Percentiles rank a stretch among this genome's conserved stretches.
Evolutionary conservation across 2,888 invertebrate genomes (phyloP).

Genomic region (Drosophila pseudotakahashii): DNA sequence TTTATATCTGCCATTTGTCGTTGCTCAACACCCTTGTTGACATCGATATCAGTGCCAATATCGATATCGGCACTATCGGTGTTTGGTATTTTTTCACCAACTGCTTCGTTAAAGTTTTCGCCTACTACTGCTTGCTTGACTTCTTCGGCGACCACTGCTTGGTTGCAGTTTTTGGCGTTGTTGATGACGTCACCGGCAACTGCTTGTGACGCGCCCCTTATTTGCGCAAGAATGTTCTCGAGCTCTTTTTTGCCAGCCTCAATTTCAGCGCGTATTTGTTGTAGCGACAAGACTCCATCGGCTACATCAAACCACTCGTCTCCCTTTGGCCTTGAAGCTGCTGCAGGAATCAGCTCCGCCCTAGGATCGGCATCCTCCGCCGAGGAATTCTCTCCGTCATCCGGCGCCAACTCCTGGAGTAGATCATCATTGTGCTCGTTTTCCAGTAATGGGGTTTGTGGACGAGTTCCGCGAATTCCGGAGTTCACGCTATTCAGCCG

Average conservation of each 20-base stretch:
- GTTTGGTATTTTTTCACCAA: too few species aligned
- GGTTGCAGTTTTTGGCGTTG: background rate
- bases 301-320: background rate
- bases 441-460: background rate
- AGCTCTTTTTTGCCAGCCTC: background rate
- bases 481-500: background rate
- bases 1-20: too few species aligned
- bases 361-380: background rate
- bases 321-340: background rate
- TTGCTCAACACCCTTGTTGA: too few species aligned
- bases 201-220: background rate
- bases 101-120: too few species aligned
- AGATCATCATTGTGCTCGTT: background rate
- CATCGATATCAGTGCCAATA: too few species aligned
- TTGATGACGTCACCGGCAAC: background rate
- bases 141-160: background rate
- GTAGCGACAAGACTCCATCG: background rate
- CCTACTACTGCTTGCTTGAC: too few species aligned
- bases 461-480: slow-evolving; percentile 2
- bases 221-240: background rate
- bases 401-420: background rate
- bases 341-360: background rate
- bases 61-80: too few species aligned
- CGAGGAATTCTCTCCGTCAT: background rate
- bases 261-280: background rate